These are phyloP conservation scores for Hybos culiciformis DNA, from an alignment of 2,888 invertebrate genomes.

Conservation along the genomic window DNA sequence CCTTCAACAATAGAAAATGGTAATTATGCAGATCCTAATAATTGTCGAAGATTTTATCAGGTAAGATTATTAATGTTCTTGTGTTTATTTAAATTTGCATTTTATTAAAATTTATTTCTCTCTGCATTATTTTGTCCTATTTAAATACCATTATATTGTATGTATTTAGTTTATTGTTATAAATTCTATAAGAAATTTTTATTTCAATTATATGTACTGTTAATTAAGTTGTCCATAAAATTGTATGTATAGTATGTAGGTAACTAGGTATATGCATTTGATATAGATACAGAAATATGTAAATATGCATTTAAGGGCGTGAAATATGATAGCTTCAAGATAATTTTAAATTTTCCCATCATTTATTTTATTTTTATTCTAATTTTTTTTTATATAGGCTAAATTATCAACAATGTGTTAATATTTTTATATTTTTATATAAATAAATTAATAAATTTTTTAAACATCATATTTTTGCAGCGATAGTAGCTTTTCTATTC, in stretches of 20 bases:
- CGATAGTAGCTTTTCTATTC: too few species aligned
- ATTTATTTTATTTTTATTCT: too few species aligned
- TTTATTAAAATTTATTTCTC: neutral
- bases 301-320: too few species aligned
- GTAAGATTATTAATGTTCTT: slow-evolving; percentile 36
- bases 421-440: too few species aligned
- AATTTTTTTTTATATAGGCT: too few species aligned
- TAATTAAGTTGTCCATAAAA: neutral
- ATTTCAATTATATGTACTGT: neutral
- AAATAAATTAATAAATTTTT: too few species aligned
- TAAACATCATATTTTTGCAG: too few species aligned
- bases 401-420: too few species aligned
- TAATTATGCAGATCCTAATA: slow-evolving; percentile 78
- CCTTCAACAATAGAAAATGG: slow-evolving; percentile 75
- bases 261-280: too few species aligned
- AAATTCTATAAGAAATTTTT: neutral
- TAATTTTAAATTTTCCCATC: too few species aligned
- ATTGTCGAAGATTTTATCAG: slow-evolving; percentile 80
- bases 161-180: neutral
- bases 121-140: neutral
- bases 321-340: too few species aligned
- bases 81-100: neutral
- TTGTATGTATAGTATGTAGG: neutral
- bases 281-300: too few species aligned
- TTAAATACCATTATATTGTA: neutral